Percentiles rank a stretch among this genome's conserved stretches.
Conservation (phyloP, 2,113 vertebrate genomes). For the Etia nguti region DNA sequence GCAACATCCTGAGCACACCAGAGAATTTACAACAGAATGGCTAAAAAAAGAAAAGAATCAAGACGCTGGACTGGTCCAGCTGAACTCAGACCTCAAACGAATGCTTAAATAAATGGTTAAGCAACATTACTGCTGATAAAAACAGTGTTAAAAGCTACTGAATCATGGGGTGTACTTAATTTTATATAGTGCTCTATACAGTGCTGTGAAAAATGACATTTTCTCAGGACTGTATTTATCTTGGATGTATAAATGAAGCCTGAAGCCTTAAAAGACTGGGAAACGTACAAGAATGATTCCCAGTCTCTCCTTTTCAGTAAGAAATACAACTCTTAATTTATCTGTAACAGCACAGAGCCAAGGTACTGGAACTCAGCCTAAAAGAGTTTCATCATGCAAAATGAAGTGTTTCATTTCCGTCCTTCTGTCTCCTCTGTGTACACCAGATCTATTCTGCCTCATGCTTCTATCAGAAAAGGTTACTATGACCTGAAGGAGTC, state of each 20-base stretch:
- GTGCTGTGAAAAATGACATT: too few species aligned
- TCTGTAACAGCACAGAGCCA: not conserved
- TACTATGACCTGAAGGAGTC: not conserved
- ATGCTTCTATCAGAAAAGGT: not conserved
- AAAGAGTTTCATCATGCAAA: not conserved
- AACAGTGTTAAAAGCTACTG: not conserved
- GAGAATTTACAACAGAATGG: not conserved
- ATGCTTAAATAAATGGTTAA: not conserved
- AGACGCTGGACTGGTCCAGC: not conserved
- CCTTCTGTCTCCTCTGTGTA: not conserved
- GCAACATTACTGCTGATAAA: not conserved
- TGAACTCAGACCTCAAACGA: not conserved
- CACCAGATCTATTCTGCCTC: not conserved
- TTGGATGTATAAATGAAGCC: not conserved
- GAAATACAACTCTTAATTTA: not conserved
- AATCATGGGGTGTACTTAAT: not conserved
- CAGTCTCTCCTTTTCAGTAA: not conserved
- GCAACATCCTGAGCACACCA: not conserved
- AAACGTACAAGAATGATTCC: not conserved
- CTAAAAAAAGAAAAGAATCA: not conserved
- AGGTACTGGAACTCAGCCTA: not conserved
- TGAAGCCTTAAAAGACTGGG: not conserved
- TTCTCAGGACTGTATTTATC: too few species aligned
- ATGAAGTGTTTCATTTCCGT: not conserved
- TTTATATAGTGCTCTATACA: too few species aligned